Percentiles rank a stretch among this genome's conserved stretches.
Evolutionary conservation across 1,140 invertebrate species (phyloP).

Genomic region (Drosophila nigrodunni): DNA sequence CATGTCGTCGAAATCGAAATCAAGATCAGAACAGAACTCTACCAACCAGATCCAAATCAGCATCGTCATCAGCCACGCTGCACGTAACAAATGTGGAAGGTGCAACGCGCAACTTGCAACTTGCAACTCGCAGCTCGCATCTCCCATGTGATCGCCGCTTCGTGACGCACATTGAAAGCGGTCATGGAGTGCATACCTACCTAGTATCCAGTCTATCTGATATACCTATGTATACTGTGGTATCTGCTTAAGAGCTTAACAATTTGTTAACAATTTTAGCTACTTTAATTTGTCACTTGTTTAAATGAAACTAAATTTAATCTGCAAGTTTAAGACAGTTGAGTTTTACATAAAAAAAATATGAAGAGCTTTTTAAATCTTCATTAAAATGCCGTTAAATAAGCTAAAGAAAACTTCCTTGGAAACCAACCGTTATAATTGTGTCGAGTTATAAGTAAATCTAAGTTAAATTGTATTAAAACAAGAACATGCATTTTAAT

Average conservation of each 20-base stretch:
- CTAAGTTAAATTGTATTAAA: no score
- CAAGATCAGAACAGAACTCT: constrained; percentile 66
- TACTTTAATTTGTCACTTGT: constrained; percentile 15
- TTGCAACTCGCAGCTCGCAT: constrained; percentile 15
- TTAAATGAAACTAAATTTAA: background rate
- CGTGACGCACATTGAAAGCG: constrained; percentile 72
- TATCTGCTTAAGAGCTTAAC: constrained; percentile 38
- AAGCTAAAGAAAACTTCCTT: no score
- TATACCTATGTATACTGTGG: background rate
- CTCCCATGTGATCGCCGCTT: constrained; percentile 45
- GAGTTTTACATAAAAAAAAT: background rate
- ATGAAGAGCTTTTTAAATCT: no score
- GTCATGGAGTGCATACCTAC: constrained; percentile 39
- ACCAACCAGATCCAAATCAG: constrained; percentile 66
- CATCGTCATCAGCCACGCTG: constrained; percentile 74
- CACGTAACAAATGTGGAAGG: constrained; percentile 70
- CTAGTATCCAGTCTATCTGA: background rate
- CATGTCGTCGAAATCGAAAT: constrained; percentile 81
- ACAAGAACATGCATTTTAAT: no score
- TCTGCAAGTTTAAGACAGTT: background rate
- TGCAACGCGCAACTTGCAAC: constrained; percentile 22
- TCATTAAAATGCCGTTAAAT: no score
- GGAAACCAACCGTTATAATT: no score
- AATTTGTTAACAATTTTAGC: constrained; percentile 81
- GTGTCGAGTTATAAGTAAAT: no score